Conservation (phyloP, 2,113 vertebrate genomes). For the Callithrix jacchus region DNA sequence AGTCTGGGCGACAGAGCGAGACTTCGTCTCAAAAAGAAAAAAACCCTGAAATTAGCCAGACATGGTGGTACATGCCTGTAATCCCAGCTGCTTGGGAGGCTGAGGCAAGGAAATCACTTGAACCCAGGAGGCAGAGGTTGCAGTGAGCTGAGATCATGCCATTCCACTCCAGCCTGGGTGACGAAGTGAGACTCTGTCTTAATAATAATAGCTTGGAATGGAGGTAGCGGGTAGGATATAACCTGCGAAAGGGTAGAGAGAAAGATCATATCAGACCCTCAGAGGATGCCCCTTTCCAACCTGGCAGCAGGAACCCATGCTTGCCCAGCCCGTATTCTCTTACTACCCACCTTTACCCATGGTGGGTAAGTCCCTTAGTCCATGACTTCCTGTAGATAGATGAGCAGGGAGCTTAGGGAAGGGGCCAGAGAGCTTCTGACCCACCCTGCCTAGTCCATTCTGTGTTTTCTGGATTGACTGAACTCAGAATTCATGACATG, state of each 20-base stretch:
- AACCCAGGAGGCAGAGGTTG: too few relatives aligned
- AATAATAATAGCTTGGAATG: background rate
- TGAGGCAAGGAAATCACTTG: too few relatives aligned
- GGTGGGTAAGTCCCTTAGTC: background rate
- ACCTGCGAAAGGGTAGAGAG: background rate
- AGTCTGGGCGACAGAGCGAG: too few relatives aligned
- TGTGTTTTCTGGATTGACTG: conserved; percentile 15
- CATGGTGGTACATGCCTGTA: too few relatives aligned
- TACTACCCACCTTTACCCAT: too few relatives aligned
- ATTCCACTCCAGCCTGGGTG: too few relatives aligned
- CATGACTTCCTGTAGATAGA: background rate
- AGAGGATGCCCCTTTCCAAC: background rate
- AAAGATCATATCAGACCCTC: background rate
- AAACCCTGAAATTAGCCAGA: too few relatives aligned
- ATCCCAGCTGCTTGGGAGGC: too few relatives aligned
- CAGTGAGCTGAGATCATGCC: too few relatives aligned
- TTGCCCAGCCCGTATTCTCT: background rate
- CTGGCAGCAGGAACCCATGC: background rate
- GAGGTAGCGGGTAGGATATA: background rate
- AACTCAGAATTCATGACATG: conserved; percentile 16
- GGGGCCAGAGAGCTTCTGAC: background rate
- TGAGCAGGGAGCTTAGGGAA: background rate
- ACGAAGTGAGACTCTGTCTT: too few relatives aligned
- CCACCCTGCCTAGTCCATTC: background rate
- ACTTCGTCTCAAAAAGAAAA: too few relatives aligned